These are phyloP conservation scores for Dascyllus trimaculatus DNA, from an alignment of 2,113 vertebrate genomes.

Conservation along the genomic window DNA sequence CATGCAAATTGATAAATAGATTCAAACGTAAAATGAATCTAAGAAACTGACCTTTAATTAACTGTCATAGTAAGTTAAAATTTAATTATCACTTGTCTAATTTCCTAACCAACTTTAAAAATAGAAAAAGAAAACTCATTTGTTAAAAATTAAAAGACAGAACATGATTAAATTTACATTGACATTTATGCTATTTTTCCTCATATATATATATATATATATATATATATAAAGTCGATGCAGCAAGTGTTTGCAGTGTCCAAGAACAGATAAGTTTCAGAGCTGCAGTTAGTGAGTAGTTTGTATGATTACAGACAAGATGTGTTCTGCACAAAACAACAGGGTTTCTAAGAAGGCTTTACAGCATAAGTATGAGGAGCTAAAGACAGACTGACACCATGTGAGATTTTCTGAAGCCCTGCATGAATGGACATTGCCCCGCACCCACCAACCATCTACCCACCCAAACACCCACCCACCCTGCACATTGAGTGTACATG, in stretches of 20 bases:
- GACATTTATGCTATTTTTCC: background rate
- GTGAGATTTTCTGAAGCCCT: conserved; percentile 47
- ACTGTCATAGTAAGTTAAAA: too few species aligned
- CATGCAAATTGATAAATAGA: background rate
- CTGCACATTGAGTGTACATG: conserved; percentile 17
- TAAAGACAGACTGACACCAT: conserved; percentile 36
- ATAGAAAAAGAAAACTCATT: too few species aligned
- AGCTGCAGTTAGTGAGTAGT: background rate
- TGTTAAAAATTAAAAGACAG: too few species aligned
- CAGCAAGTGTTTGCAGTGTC: background rate
- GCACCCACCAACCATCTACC: conserved; percentile 7
- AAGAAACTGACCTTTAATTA: too few species aligned
- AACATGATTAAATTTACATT: too few species aligned
- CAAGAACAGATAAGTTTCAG: conserved; percentile 6
- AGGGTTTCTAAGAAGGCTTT: conserved; percentile 12
- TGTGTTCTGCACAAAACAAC: conserved; percentile 3
- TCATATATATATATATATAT: too few species aligned
- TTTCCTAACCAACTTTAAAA: too few species aligned
- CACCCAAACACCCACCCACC: conserved; percentile 21
- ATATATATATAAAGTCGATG: too few species aligned
- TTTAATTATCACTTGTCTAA: too few species aligned
- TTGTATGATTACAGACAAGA: background rate
- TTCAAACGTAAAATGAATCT: background rate
- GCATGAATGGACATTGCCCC: conserved; percentile 30
- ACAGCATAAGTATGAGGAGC: background rate